Percentiles rank a stretch among this genome's conserved stretches.
Evolutionary conservation across 2,888 invertebrate species (phyloP).

Genomic region (Agapostemon virescens): DNA sequence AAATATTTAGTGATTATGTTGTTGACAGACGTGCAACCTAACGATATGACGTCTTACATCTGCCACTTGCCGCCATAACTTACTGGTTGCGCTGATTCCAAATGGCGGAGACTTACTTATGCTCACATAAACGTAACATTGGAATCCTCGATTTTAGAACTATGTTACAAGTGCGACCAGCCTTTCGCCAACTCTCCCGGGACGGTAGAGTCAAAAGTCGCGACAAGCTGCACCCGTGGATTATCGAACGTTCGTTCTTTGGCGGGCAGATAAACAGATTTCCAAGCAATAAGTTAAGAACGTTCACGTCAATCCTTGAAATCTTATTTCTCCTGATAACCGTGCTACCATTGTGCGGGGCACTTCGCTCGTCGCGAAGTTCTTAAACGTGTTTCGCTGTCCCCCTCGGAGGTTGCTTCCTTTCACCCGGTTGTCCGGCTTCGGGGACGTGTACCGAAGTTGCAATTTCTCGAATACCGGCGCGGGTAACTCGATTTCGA

Average conservation of each 20-base stretch:
- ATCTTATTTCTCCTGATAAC: slow-evolving; percentile 1
- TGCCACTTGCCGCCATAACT: too few relatives aligned
- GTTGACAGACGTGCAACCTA: too few relatives aligned
- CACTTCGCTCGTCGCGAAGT: background rate
- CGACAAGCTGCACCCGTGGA: background rate
- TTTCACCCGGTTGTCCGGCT: background rate
- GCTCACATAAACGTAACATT: background rate
- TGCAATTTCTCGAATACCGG: background rate
- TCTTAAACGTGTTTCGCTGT: slow-evolving; percentile 2
- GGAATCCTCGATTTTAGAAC: background rate
- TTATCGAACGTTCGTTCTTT: background rate
- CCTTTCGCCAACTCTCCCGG: background rate
- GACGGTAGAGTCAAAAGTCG: background rate
- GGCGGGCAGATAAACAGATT: background rate
- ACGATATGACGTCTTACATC: too few relatives aligned
- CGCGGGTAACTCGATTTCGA: slow-evolving; percentile 3
- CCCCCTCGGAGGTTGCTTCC: background rate
- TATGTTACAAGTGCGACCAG: background rate
- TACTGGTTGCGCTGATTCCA: too few relatives aligned
- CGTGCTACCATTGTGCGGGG: slow-evolving; percentile 2
- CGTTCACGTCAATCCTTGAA: background rate
- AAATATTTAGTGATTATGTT: too few relatives aligned
- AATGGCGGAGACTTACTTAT: too few relatives aligned
- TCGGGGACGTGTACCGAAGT: background rate
- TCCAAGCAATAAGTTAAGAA: background rate